phyloP scores from a whole-genome alignment of 2,888 invertebrate species.

The Rotaria magnacalcarata region DNA sequence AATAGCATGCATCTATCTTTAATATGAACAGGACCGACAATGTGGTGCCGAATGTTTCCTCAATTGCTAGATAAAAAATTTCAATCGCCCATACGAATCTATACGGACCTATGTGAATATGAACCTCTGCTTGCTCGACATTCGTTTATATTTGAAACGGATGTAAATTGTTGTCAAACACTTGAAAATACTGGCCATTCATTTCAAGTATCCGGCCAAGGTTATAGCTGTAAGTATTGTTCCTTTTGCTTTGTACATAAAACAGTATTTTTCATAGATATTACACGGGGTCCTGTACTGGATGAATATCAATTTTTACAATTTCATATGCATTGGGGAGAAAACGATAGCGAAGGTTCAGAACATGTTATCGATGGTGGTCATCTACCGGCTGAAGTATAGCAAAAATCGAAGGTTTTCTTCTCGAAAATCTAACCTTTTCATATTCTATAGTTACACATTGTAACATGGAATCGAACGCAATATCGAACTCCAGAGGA shows the following conservation, averaged over 20 bases:
- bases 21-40: neutral
- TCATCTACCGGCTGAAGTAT: constrained; percentile 78
- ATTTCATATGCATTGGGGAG: constrained; percentile 93
- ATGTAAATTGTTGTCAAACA: constrained; percentile 12
- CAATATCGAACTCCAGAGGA: constrained; percentile 77
- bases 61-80: neutral
- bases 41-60: constrained; percentile 1
- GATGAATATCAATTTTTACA: constrained; percentile 77
- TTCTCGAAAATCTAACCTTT: neutral
- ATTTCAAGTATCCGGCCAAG: constrained; percentile 43
- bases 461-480: constrained; percentile 86
- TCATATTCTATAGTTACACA: constrained; percentile 67
- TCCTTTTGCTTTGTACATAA: neutral
- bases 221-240: neutral
- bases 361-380: constrained; percentile 89
- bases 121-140: neutral
- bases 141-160: neutral
- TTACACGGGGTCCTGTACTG: constrained; percentile 73
- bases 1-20: too few species aligned
- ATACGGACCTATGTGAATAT: neutral
- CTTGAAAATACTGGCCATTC: constrained; percentile 44
- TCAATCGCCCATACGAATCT: constrained; percentile 13
- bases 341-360: constrained; percentile 74
- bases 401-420: neutral
- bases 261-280: neutral